Conservation (phyloP, 2,113 vertebrate genomes). For the Himantopus leucocephalus region DNA sequence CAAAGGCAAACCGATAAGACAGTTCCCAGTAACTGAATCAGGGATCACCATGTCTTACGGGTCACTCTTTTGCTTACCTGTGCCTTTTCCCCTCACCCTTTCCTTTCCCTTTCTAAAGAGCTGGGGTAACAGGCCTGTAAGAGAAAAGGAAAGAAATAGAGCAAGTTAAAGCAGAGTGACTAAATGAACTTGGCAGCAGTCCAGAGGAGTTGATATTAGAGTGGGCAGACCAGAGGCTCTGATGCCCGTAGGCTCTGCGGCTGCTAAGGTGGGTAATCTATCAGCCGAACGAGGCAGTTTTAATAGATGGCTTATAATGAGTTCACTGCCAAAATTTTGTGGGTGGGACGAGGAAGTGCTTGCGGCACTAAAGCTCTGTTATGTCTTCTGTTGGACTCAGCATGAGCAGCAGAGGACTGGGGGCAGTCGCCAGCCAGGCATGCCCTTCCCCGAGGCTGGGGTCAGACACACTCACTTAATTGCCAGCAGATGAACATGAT, state of each 20-base stretch:
- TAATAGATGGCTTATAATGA: background rate
- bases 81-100: background rate
- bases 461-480: background rate
- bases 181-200: slow-evolving; percentile 6
- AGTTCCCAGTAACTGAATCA: background rate
- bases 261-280: background rate
- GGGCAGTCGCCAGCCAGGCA: background rate
- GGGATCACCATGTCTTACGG: background rate
- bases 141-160: background rate
- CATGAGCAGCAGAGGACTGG: background rate
- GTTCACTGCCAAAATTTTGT: background rate
- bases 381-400: background rate
- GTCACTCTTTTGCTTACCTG: background rate
- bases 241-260: background rate
- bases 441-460: background rate
- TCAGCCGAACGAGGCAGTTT: slow-evolving; percentile 5
- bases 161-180: background rate
- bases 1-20: background rate
- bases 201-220: background rate
- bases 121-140: background rate
- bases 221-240: background rate
- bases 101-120: background rate
- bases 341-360: background rate
- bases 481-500: background rate
- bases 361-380: background rate